phyloP scores from a whole-genome alignment of 2,797 vertebrate species.

The Pelochelys cantorii region DNA sequence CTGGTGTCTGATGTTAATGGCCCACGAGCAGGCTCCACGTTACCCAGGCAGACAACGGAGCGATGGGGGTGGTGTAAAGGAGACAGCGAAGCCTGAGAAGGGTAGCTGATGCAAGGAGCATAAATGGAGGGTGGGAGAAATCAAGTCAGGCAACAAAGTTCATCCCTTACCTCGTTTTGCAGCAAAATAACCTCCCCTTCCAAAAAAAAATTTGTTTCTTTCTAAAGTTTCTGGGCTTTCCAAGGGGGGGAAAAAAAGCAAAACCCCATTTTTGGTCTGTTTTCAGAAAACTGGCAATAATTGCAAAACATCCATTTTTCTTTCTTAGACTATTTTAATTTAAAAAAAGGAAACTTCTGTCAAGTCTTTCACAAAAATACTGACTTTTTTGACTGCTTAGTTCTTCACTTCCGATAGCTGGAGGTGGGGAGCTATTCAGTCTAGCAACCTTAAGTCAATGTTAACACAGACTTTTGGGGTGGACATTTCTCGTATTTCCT shows the following conservation, averaged over 20 bases:
- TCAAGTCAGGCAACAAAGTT: neutral
- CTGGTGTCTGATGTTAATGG: neutral
- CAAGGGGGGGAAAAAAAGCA: neutral
- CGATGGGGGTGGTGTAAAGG: neutral
- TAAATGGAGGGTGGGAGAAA: neutral
- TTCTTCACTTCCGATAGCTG: neutral
- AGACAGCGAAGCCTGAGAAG: neutral
- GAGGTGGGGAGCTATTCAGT: neutral
- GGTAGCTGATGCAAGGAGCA: neutral
- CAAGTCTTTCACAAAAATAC: neutral
- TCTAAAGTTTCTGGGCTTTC: neutral
- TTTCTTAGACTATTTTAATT: neutral
- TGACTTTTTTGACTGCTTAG: neutral
- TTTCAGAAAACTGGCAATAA: neutral
- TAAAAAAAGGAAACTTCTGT: neutral
- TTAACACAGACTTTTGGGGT: neutral
- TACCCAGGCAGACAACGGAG: neutral
- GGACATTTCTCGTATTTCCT: neutral
- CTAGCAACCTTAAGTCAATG: neutral
- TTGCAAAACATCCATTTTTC: neutral
- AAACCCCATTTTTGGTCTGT: neutral
- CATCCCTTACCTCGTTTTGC: neutral
- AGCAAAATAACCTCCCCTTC: accelerated
- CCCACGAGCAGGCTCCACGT: neutral
- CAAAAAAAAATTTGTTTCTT: neutral